A percentile compares a stretch with the other conserved stretches of the same genome.
phyloP scores from a whole-genome alignment of 2,888 invertebrate species.

The Ligdia adustata region DNA sequence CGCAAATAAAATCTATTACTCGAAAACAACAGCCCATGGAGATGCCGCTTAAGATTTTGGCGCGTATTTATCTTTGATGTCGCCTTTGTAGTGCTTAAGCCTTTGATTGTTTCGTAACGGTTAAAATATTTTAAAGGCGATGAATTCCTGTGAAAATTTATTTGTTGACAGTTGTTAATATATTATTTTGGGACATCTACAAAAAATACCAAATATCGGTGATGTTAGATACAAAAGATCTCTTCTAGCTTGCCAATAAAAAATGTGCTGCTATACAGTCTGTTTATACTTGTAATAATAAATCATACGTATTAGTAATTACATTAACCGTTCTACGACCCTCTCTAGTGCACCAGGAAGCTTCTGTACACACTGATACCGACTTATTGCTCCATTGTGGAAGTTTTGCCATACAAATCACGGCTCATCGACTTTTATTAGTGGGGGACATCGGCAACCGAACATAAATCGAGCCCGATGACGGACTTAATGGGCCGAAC shows the following conservation, averaged over 20 bases:
- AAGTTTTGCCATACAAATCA: constrained; percentile 75
- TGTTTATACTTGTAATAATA: too few relatives aligned
- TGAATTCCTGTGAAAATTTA: too few relatives aligned
- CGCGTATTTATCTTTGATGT: constrained; percentile 21
- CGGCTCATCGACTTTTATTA: constrained; percentile 79
- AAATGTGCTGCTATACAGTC: too few relatives aligned
- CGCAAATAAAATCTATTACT: constrained; percentile 22
- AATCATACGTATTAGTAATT: constrained; percentile 39
- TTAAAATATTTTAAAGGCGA: too few relatives aligned
- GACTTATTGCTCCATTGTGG: constrained; percentile 70
- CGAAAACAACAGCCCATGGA: constrained; percentile 17
- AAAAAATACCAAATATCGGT: too few relatives aligned
- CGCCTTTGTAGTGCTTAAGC: constrained; percentile 16
- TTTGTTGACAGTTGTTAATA: too few relatives aligned
- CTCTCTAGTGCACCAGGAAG: constrained; percentile 48
- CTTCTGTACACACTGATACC: constrained; percentile 53
- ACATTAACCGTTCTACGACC: constrained; percentile 40
- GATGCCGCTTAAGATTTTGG: constrained; percentile 11
- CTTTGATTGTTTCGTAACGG: constrained; percentile 13
- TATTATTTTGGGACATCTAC: too few relatives aligned
- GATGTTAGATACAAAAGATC: too few relatives aligned
- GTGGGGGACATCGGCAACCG: constrained; percentile 56
- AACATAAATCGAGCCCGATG: constrained; percentile 71
- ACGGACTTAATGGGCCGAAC: constrained; percentile 73
- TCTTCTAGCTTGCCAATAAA: too few relatives aligned